Conservation (phyloP, 37 sponge, comb jelly and placozoan species). For the Agelas oroides region DNA sequence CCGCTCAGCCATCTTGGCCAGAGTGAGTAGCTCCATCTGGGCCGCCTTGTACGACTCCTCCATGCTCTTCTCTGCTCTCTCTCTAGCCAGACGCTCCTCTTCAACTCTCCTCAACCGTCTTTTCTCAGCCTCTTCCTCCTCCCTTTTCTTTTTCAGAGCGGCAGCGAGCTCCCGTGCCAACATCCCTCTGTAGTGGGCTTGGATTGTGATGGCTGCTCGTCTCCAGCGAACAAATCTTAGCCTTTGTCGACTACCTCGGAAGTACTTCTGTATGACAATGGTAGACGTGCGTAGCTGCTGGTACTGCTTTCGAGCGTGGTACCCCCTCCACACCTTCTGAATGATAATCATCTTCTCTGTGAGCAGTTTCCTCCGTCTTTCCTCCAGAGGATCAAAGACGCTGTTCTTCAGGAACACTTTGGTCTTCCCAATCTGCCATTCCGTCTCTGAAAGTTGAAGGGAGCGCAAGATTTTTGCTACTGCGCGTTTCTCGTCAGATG, state of each 20-base stretch:
- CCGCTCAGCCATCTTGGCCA: constrained; percentile 88
- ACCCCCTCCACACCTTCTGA: constrained; percentile 88
- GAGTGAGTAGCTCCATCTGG: constrained; percentile 87
- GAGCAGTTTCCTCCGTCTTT: constrained; percentile 68
- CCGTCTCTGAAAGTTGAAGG: constrained; percentile 87
- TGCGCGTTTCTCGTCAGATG: constrained; percentile 79
- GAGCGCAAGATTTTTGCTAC: constrained; percentile 70
- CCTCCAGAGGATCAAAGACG: constrained; percentile 95
- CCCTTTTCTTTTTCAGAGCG: constrained; percentile 72
- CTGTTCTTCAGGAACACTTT: constrained; percentile 91
- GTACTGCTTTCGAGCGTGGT: constrained; percentile 51
- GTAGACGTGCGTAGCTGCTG: constrained; percentile 40
- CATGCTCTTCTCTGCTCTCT: constrained; percentile 59
- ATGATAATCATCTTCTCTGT: constrained; percentile 80
- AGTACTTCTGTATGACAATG: constrained; percentile 76
- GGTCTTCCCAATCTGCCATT: constrained; percentile 95
- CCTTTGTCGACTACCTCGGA: constrained; percentile 74
- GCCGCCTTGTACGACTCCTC: constrained; percentile 83
- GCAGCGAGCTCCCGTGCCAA: constrained; percentile 84
- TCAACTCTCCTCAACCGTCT: constrained; percentile 62
- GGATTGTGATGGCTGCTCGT: constrained; percentile 83
- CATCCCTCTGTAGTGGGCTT: constrained; percentile 86
- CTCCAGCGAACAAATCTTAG: constrained; percentile 65
- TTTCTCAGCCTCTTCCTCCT: constrained; percentile 76
- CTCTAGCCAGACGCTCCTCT: constrained; percentile 68